Conservation (phyloP, 2,113 vertebrate genomes). For the Amia ocellicauda region DNA sequence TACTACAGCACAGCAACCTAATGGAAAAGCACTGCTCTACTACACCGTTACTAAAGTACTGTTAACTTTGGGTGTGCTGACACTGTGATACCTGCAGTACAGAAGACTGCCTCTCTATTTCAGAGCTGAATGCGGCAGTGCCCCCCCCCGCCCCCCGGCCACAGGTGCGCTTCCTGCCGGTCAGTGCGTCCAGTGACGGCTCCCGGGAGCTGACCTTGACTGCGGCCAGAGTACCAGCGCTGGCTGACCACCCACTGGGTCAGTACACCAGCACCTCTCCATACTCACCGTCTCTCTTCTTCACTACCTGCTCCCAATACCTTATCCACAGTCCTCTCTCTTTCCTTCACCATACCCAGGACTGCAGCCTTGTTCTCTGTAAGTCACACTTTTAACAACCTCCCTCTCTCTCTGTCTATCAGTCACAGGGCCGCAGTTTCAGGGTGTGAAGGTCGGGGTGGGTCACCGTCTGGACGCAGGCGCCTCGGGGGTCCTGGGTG, state of each 20-base stretch:
- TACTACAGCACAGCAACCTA: too few relatives aligned
- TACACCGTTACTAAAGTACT: too few relatives aligned
- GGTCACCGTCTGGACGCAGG: conserved; percentile 80
- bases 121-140: conserved; percentile 68
- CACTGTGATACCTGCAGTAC: too few relatives aligned
- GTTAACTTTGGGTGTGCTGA: too few relatives aligned
- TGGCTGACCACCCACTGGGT: conserved; percentile 81
- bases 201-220: conserved; percentile 55
- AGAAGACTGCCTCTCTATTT: too few relatives aligned
- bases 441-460: conserved; percentile 68
- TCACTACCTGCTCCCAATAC: too few relatives aligned
- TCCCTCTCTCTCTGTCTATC: conserved; percentile 18
- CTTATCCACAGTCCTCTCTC: not conserved
- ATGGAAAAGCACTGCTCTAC: too few relatives aligned
- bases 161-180: conserved; percentile 65
- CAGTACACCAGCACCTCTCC: conserved; percentile 30
- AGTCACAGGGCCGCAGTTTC: conserved; percentile 80
- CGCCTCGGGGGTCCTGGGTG: conserved; percentile 87
- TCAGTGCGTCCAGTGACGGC: conserved; percentile 22
- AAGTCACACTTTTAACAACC: too few relatives aligned
- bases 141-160: conserved; percentile 37
- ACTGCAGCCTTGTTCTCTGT: not conserved
- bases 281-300: too few relatives aligned
- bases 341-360: not conserved
- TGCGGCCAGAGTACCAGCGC: conserved; percentile 57